Percentiles rank a stretch among this genome's conserved stretches.
Evolutionary conservation across 2,888 invertebrate genomes (phyloP).

Genomic region (Neria commutata): DNA sequence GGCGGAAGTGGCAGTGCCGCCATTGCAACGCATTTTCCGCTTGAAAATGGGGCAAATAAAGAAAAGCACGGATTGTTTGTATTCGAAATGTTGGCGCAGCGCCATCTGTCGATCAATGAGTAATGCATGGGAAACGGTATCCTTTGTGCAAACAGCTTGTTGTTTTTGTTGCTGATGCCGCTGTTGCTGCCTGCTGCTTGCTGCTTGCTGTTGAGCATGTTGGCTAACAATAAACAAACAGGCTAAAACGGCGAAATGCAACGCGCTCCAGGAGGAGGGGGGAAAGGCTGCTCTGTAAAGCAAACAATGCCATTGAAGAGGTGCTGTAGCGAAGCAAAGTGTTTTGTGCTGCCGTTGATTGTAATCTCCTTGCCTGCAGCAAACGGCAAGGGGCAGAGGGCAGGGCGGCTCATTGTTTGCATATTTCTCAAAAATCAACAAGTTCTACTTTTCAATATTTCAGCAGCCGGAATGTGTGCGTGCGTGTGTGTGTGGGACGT

Average conservation of each 20-base stretch:
- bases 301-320: no score
- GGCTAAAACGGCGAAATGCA: not conserved
- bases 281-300: not conserved
- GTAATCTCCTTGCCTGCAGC: no score
- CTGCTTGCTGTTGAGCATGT: not conserved
- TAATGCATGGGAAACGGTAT: not conserved
- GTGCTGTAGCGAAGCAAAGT: no score
- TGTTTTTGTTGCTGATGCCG: not conserved
- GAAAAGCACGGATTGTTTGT: not conserved
- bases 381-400: no score
- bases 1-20: no score
- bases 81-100: not conserved
- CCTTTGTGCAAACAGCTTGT: not conserved
- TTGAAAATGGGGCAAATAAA: constrained; percentile 1
- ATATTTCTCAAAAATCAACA: not conserved
- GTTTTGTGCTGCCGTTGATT: not conserved
- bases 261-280: not conserved
- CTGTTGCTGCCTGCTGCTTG: not conserved
- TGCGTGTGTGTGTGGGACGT: not conserved
- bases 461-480: no score
- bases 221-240: not conserved
- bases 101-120: not conserved
- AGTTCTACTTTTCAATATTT: not conserved
- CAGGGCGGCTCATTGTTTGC: not conserved
- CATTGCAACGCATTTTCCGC: no score